Percentiles rank a stretch among this genome's conserved stretches.
Conservation (phyloP, 2,888 invertebrate genomes). For the Agrotis ipsilon region DNA sequence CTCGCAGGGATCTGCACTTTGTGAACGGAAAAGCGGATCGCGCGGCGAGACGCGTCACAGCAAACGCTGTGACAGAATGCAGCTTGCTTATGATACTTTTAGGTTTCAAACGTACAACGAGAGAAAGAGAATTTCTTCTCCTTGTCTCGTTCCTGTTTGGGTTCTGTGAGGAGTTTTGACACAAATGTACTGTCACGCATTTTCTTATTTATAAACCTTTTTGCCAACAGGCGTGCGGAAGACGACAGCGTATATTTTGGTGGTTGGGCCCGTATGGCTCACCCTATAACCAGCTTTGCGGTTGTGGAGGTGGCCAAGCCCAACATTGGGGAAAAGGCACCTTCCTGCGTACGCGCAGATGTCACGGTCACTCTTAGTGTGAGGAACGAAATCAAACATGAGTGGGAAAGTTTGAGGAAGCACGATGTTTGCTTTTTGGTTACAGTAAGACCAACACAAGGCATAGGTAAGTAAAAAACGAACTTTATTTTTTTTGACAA, state of each 20-base stretch:
- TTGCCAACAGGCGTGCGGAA: slow-evolving; percentile 93
- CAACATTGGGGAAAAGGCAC: slow-evolving; percentile 98
- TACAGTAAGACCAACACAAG: slow-evolving; percentile 96
- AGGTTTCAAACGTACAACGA: no score
- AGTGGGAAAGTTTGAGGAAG: slow-evolving; percentile 99
- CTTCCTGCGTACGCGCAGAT: slow-evolving; percentile 98
- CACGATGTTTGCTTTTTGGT: slow-evolving; percentile 99
- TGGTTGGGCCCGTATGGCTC: slow-evolving; percentile 99
- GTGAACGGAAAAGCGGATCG: no score
- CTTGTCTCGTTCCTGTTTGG: no score
- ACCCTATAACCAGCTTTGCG: slow-evolving; percentile 97
- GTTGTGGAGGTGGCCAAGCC: slow-evolving; percentile 98
- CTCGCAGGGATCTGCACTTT: no score
- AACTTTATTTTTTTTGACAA: no score
- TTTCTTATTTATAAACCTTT: background rate
- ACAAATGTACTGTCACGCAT: background rate
- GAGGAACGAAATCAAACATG: slow-evolving; percentile 97
- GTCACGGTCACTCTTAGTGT: slow-evolving; percentile 98
- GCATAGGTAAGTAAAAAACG: slow-evolving; percentile 93
- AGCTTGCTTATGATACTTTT: no score
- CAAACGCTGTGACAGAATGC: no score
- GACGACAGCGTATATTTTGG: slow-evolving; percentile 97
- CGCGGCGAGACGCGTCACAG: no score
- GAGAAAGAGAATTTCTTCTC: background rate
- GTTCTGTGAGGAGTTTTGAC: no score